Base-by-base conservation (phyloP, 1,140 invertebrate genomes). In the Onthophagus taurus region DNA sequence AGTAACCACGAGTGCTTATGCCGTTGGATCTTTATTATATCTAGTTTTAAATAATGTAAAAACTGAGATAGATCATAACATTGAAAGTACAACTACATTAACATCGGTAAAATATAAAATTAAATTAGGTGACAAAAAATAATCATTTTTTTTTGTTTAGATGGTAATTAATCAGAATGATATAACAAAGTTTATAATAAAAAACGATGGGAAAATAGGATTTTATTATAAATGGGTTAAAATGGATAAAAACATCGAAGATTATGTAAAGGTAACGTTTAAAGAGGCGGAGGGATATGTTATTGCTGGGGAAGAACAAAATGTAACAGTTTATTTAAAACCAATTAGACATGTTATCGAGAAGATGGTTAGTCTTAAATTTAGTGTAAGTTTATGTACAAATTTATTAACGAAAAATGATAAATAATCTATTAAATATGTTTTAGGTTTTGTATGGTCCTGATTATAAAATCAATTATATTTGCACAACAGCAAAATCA, bases 371-470 rank as follows among this genome's bases (percentile, higher is more conserved):
- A 29, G 13, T 16, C 20, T 55, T 26, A 24, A n/a, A 2, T 42
- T 68, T 9, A 48, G 64, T 45, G 66, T 67, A 58, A 51, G 3
- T 14, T n/a, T 13, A 18, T 8, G 42, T 5, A 12, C 11, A 3
- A 35, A 31, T 30, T 18, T 44, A 26, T 11, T 18, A 17, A n/a
- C 29, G n/a, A 42, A 24, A 21, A 19, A n/a, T 36, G 31, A 26
- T 6, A 26, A 26, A 26, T 7, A 26, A 26, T 29, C 16, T 26
- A 16, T 13, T 13, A 29, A 20, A n/a, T 37, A n/a, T 6, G 30
- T 53, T 52, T 9, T 34, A 70, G 67, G 61, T 71, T 26, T 49
- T 53, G 17, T 59, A 59, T 41, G 68, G 69, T 0, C 62, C 66
- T 3, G 57, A 47, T 2, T 69, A 67, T 42, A 48, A 42, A n/a